These are phyloP conservation scores for Phyllostomus hastatus DNA, from an alignment of 2,113 vertebrate genomes.

Conservation along the genomic window DNA sequence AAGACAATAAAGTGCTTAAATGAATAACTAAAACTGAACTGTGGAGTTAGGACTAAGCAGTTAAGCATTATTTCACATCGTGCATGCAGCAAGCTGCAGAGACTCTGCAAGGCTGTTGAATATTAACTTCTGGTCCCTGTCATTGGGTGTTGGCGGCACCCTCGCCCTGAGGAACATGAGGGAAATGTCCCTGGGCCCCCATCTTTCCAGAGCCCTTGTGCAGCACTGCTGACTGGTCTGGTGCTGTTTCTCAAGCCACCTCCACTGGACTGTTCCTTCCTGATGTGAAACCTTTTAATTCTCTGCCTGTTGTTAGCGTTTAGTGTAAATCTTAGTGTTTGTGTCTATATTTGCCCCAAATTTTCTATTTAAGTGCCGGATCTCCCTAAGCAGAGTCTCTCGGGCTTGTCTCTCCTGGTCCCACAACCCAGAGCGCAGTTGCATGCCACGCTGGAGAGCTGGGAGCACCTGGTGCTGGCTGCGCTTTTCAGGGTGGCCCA, in stretches of 20 bases:
- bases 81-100: not conserved
- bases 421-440: not conserved
- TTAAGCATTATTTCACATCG: not conserved
- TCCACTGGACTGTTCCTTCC: not conserved
- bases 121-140: not conserved
- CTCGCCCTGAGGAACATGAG: not conserved
- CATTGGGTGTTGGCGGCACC: not conserved
- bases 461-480: not conserved
- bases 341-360: not conserved
- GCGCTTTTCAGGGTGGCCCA: rapidly evolving
- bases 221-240: not conserved
- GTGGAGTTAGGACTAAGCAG: not conserved
- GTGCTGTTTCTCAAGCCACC: not conserved
- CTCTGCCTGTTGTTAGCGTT: not conserved
- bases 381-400: not conserved
- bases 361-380: not conserved
- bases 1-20: not conserved
- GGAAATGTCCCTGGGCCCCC: not conserved
- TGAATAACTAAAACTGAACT: not conserved
- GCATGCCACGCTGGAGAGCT: rapidly evolving
- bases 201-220: not conserved
- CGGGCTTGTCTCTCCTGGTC: not conserved
- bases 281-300: not conserved
- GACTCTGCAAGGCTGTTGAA: not conserved
- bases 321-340: not conserved